Evolutionary conservation across 2,113 vertebrate species (phyloP).

Genomic region (Callorhinus ursinus): DNA sequence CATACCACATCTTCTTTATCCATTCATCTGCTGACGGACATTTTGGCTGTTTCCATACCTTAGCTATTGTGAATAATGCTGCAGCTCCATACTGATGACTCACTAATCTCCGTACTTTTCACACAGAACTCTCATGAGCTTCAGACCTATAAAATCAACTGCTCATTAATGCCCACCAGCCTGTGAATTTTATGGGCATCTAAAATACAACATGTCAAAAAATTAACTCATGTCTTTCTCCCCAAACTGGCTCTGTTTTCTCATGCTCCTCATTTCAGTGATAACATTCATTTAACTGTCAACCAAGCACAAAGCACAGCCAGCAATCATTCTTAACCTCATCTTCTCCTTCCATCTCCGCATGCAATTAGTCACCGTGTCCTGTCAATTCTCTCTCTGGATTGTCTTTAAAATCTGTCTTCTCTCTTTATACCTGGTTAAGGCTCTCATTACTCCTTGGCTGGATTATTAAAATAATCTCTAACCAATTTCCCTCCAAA

Average conservation of each 20-base stretch:
- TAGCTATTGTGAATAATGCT: background rate
- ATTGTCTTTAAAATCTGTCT: background rate
- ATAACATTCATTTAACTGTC: background rate
- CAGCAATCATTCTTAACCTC: background rate
- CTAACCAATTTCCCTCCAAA: background rate
- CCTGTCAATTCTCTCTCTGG: background rate
- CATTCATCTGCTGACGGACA: background rate
- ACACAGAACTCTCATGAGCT: background rate
- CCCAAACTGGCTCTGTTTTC: constrained; percentile 9
- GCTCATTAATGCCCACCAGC: background rate
- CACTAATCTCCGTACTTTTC: background rate
- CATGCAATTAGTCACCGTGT: background rate
- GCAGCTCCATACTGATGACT: background rate
- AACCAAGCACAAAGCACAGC: background rate
- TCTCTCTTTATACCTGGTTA: background rate
- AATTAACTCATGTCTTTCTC: constrained; percentile 1
- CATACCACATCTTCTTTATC: background rate
- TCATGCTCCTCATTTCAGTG: background rate
- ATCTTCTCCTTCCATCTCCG: background rate
- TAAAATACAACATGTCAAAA: constrained; percentile 44
- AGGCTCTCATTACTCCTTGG: background rate
- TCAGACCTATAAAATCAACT: constrained; percentile 16
- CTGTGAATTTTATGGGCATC: background rate
- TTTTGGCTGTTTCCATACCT: background rate
- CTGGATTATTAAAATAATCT: background rate